Evolutionary conservation across 2,888 invertebrate species (phyloP).

Genomic region (Yponomeuta sedellus): DNA sequence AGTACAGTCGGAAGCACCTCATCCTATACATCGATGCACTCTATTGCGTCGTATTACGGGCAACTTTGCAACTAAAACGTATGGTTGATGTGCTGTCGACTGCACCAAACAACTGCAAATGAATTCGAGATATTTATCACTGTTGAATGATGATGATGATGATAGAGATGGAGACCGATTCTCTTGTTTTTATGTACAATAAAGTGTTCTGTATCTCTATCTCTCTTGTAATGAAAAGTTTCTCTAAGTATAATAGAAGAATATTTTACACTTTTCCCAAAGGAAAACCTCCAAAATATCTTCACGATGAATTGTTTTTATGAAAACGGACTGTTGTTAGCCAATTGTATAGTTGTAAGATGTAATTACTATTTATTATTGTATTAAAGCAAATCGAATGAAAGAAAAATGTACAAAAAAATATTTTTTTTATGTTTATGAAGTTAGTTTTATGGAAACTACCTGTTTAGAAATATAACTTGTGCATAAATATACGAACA

Average conservation of each 20-base stretch:
- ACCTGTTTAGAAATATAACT: conserved; percentile 10
- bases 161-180: no score
- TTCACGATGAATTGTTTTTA: not conserved
- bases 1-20: no score
- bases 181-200: no score
- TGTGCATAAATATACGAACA: conserved; percentile 5
- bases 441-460: not conserved
- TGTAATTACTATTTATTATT: conserved; percentile 22
- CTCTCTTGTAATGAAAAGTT: no score
- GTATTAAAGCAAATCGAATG: conserved; percentile 30
- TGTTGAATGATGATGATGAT: no score
- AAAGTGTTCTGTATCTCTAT: no score
- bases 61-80: no score
- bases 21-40: no score
- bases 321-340: conserved; percentile 27
- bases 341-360: conserved; percentile 23
- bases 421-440: conserved; percentile 18
- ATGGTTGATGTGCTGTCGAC: no score
- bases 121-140: no score
- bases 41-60: no score
- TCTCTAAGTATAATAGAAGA: not conserved
- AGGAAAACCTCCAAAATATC: not conserved
- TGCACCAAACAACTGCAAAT: no score
- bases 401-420: conserved; percentile 39
- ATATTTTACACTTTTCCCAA: not conserved